Base-by-base conservation (phyloP, 2,888 invertebrate genomes). In the Girardia tigrina region DNA sequence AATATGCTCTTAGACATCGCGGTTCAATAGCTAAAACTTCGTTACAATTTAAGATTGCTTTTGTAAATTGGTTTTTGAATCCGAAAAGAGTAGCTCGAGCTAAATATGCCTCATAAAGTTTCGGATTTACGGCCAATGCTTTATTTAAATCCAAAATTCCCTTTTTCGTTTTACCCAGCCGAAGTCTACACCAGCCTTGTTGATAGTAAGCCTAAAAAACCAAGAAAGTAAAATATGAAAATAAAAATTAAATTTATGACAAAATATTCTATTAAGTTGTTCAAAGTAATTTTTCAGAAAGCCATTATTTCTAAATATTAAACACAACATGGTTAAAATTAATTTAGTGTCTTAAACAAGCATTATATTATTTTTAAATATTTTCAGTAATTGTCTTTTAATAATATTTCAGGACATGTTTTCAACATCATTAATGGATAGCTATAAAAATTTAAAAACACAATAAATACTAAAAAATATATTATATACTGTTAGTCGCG, bases 1-100 rank as follows among this genome's bases (percentile, higher is more conserved):
- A 78, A 78, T 81, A 84, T 16, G 82, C 81, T 42, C 84, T 79
- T 28, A 84, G 81, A 79, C 84, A 83, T 73, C 81, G 80, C 1
- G 84, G 83, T 78, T 83, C 82, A 28, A 84, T 79, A 76, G 80
- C 81, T 73, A 84, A 80, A 42, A 84, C 84, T 78, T 84, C 83
- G 78, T 84, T 84, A 79, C 84, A 84, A 80, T 84, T 84, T 69
- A 84, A 80, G 71, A 84, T 84, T 56, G 82, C 84, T 78, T 84
- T 84, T 12, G 82, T 80, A 76, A 81, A 82, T 70, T 71, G 80
- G 0, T 80, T 80, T 75, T 81, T 81, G 78, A 81, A 79, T 0
- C 83, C 84, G 78, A 82, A 84, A 78, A 81, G 83, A 72, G 83
- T 82, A 1, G 84, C 84, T 76, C 84, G 75, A 74, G 83, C 82